A percentile compares a stretch with the other conserved stretches of the same genome.
Conservation (phyloP, 2,888 invertebrate species). For the Drosophila prostipennis region DNA sequence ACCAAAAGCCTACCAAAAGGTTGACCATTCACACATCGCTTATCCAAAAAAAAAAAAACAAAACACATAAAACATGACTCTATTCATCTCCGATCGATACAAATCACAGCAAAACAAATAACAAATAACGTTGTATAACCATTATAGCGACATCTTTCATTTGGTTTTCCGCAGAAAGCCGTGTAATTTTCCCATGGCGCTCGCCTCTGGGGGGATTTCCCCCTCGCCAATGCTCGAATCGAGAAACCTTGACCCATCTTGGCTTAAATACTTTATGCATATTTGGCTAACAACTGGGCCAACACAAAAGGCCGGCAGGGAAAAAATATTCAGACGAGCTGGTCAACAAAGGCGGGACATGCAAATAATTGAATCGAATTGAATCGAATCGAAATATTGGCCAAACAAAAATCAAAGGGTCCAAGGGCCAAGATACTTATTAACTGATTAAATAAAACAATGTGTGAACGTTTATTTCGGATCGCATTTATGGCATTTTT, state of each 20-base stretch:
- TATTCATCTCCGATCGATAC: slow-evolving; percentile 15
- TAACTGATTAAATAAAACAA: slow-evolving; percentile 40
- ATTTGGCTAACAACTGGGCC: slow-evolving; percentile 31
- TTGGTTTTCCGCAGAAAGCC: slow-evolving; percentile 30
- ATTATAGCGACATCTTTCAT: slow-evolving; percentile 29
- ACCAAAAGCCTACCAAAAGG: background rate
- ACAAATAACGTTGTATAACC: slow-evolving; percentile 24
- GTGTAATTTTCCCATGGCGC: slow-evolving; percentile 34
- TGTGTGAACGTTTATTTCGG: slow-evolving; percentile 7
- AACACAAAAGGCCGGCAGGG: slow-evolving; percentile 4
- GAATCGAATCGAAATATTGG: slow-evolving; percentile 18
- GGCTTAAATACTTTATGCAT: slow-evolving; percentile 37
- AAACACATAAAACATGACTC: slow-evolving; percentile 13
- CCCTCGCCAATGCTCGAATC: background rate
- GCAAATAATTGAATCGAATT: slow-evolving; percentile 44
- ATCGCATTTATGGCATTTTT: background rate
- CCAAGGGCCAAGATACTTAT: slow-evolving; percentile 1
- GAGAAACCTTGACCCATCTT: slow-evolving; percentile 42
- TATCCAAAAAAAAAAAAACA: background rate
- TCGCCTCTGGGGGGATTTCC: slow-evolving; percentile 5
- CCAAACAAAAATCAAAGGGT: slow-evolving; percentile 9
- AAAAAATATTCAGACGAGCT: slow-evolving; percentile 4
- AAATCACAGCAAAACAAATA: slow-evolving; percentile 10
- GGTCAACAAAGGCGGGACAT: slow-evolving; percentile 34
- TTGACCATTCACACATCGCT: slow-evolving; percentile 3